phyloP scores from a whole-genome alignment of 2,113 vertebrate genomes.

The Colinus virginianus region DNA sequence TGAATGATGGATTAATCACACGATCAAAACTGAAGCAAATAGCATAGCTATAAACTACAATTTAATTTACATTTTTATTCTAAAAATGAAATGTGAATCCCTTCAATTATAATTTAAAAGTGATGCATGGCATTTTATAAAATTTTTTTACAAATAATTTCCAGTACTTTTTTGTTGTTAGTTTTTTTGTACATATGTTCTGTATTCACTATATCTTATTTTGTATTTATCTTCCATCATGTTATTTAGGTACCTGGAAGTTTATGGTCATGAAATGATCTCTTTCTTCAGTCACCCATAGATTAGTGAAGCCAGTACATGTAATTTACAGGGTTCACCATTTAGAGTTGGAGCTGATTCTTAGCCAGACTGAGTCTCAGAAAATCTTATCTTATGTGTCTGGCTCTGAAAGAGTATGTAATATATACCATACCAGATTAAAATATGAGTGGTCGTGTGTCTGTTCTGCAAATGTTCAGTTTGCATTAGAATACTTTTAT shows the following conservation, averaged over 20 bases:
- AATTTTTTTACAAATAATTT: neutral
- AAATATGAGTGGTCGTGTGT: rapidly evolving
- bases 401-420: neutral
- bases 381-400: neutral
- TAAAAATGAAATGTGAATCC: neutral
- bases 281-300: neutral
- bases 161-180: neutral
- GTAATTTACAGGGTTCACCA: neutral
- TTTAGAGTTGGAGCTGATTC: neutral
- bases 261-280: rapidly evolving
- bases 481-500: neutral
- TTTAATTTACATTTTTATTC: neutral
- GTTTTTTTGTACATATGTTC: rapidly evolving
- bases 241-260: neutral
- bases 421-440: neutral
- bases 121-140: neutral
- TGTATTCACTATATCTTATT: neutral
- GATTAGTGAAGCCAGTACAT: neutral
- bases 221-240: neutral
- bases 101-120: neutral
- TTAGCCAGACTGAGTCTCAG: neutral
- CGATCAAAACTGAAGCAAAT: neutral
- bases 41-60: neutral
- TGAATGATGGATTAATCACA: neutral
- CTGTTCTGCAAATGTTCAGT: neutral